Percentiles rank a stretch among this genome's conserved stretches.
Conservation (phyloP, 1,140 invertebrate species). For the Choristoneura fumiferana region DNA sequence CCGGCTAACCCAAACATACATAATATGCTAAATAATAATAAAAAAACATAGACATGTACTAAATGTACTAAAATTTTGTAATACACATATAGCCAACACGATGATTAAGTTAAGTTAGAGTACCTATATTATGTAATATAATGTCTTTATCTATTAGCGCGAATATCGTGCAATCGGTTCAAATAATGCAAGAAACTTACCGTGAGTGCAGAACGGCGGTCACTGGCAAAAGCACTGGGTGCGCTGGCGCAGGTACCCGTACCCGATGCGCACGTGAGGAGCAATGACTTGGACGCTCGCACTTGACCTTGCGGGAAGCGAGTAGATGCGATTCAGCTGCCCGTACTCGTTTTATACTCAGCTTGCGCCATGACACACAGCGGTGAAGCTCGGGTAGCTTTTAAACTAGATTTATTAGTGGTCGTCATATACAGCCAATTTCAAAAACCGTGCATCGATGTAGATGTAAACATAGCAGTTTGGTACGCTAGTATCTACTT, state of each 20-base stretch:
- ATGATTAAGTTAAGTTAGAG: no score
- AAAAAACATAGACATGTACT: no score
- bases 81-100: no score
- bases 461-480: no score
- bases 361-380: constrained; percentile 34
- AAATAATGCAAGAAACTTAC: constrained; percentile 16
- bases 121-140: no score
- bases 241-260: constrained; percentile 34
- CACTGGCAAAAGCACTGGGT: constrained; percentile 18
- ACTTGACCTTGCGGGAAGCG: constrained; percentile 66
- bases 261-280: constrained; percentile 44
- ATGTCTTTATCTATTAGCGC: not conserved
- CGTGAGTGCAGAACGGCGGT: constrained; percentile 9
- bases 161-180: not conserved
- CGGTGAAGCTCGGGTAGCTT: constrained; percentile 12
- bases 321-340: constrained; percentile 59
- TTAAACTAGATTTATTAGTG: no score
- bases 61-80: no score
- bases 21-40: no score
- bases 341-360: constrained; percentile 67
- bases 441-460: no score
- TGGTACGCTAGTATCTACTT: no score
- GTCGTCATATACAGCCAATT: no score
- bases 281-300: constrained; percentile 64
- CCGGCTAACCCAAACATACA: no score